These are phyloP conservation scores for Ormyrus nitidulus DNA, from an alignment of 2,888 invertebrate species.

Conservation along the genomic window DNA sequence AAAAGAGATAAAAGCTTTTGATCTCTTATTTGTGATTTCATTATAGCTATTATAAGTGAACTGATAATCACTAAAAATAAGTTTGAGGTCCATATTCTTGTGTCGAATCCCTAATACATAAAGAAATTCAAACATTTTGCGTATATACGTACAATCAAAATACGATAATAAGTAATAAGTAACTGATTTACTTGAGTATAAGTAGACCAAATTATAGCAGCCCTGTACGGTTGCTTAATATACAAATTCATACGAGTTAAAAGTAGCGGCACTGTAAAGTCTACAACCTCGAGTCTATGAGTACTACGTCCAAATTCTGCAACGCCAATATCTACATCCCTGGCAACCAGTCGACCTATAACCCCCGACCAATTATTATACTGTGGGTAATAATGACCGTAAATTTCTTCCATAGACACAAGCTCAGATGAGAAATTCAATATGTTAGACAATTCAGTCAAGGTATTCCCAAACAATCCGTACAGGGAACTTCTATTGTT, in stretches of 20 bases:
- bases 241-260: conserved; percentile 61
- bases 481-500: neutral
- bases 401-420: conserved; percentile 39
- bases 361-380: conserved; percentile 64
- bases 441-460: conserved; percentile 13
- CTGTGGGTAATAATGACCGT: conserved; percentile 57
- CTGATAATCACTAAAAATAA: conserved; percentile 4
- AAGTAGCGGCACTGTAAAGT: conserved; percentile 66
- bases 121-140: neutral
- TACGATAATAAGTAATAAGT: neutral
- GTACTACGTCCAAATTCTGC: conserved; percentile 65
- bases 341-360: conserved; percentile 59
- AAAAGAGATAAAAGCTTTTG: neutral
- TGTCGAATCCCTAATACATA: conserved; percentile 40
- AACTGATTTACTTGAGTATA: conserved; percentile 63
- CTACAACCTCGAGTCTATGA: conserved; percentile 61
- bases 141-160: neutral
- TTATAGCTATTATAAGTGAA: conserved; percentile 33
- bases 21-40: conserved; percentile 22
- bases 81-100: conserved; percentile 29
- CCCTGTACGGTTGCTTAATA: conserved; percentile 57
- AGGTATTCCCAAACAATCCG: conserved; percentile 33
- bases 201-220: conserved; percentile 63
- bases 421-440: conserved; percentile 30
- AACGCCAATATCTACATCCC: conserved; percentile 64